phyloP scores from a whole-genome alignment of 2,113 vertebrate genomes.

The Excalfactoria chinensis region DNA sequence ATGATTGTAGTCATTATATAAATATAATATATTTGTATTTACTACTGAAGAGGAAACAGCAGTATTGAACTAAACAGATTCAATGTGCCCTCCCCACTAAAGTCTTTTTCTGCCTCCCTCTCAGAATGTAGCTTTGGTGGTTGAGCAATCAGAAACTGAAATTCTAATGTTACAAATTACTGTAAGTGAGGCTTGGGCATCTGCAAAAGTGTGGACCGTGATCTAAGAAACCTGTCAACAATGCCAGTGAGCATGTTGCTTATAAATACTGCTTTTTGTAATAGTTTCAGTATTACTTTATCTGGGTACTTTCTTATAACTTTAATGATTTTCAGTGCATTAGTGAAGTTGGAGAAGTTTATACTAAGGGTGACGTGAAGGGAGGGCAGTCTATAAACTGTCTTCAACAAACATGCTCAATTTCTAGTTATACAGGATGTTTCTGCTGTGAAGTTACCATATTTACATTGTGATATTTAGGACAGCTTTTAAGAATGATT shows the following conservation, averaged over 20 bases:
- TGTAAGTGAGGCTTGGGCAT: not conserved
- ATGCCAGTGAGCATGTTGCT: not conserved
- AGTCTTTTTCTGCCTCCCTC: not conserved
- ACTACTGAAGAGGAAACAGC: not conserved
- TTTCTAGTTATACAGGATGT: conserved; percentile 32
- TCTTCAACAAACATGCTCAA: not conserved
- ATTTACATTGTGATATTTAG: conserved; percentile 2
- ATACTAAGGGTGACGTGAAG: not conserved
- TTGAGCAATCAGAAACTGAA: not conserved
- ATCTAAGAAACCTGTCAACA: conserved; percentile 43
- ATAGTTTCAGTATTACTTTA: not conserved
- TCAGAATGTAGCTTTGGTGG: not conserved
- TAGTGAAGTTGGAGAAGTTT: conserved; percentile 36
- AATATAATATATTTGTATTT: no score
- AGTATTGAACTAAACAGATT: not conserved
- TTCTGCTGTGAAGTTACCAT: conserved; percentile 25
- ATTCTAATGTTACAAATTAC: not conserved
- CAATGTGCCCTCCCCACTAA: not conserved
- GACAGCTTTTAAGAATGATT: not conserved
- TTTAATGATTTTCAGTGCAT: not conserved
- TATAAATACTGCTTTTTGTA: not conserved
- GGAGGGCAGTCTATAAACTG: conserved; percentile 35
- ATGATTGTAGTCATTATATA: not conserved
- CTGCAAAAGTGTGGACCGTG: not conserved
- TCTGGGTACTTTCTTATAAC: conserved; percentile 14